Conservation (phyloP, 2,888 invertebrate genomes). For the Drosophila pegasa region DNA sequence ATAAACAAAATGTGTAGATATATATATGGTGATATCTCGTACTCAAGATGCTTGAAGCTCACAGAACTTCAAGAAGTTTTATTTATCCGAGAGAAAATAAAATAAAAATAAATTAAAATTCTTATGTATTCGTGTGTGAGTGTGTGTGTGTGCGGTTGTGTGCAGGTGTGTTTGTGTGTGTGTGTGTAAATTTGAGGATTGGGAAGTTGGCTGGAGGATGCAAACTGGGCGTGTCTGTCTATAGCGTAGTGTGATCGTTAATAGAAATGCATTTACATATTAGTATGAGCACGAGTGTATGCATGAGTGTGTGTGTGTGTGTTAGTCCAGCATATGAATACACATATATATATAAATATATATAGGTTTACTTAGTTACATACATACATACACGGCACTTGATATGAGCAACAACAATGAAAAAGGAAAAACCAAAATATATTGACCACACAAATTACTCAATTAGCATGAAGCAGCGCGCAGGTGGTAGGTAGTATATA, state of each 20-base stretch:
- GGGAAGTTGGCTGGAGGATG: slow-evolving; percentile 11
- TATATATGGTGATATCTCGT: neutral
- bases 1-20: neutral
- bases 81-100: neutral
- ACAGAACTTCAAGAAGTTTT: neutral
- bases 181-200: slow-evolving; percentile 8
- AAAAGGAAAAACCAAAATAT: neutral
- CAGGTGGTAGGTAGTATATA: slow-evolving; percentile 23
- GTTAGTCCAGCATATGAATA: slow-evolving; percentile 31
- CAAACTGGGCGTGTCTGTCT: slow-evolving; percentile 10
- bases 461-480: slow-evolving; percentile 28
- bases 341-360: slow-evolving; percentile 29
- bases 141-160: neutral
- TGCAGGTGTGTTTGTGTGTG: slow-evolving; percentile 9
- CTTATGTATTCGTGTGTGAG: slow-evolving; percentile 6
- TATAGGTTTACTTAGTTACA: slow-evolving; percentile 26
- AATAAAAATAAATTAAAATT: neutral
- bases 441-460: slow-evolving; percentile 22
- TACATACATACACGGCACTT: slow-evolving; percentile 37
- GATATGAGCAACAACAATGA: slow-evolving; percentile 24
- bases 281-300: slow-evolving; percentile 3
- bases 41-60: neutral
- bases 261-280: slow-evolving; percentile 12
- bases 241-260: slow-evolving; percentile 21
- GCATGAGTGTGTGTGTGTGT: slow-evolving; percentile 9